Percentiles rank a stretch among this genome's conserved stretches.
phyloP scores from a whole-genome alignment of 2,888 invertebrate genomes.

The Pasiphila rectangulata region DNA sequence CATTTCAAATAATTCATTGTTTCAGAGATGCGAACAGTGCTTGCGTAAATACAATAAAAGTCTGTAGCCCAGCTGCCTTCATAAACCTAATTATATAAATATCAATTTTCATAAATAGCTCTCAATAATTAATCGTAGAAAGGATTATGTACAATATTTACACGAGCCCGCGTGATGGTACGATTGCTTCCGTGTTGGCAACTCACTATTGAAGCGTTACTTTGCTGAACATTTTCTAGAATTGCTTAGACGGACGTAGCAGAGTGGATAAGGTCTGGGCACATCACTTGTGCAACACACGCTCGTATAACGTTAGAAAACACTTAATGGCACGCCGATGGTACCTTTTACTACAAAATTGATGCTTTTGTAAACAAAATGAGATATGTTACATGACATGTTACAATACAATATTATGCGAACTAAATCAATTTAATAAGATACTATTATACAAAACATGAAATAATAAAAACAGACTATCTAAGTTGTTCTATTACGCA shows the following conservation, averaged over 20 bases:
- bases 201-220: background rate
- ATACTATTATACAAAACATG: constrained; percentile 7
- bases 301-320: too few species aligned
- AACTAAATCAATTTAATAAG: constrained; percentile 7
- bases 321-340: too few species aligned
- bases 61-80: too few species aligned
- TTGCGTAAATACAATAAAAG: too few species aligned
- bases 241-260: background rate
- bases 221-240: background rate
- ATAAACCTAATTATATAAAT: background rate
- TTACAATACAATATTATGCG: constrained; percentile 2
- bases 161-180: background rate
- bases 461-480: constrained; percentile 1
- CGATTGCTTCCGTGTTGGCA: too few species aligned
- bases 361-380: constrained; percentile 6
- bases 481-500: constrained; percentile 1
- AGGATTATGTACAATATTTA: constrained; percentile 22
- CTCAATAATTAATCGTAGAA: constrained; percentile 7
- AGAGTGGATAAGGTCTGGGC: too few species aligned
- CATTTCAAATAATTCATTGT: too few species aligned
- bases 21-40: too few species aligned
- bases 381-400: constrained; percentile 2
- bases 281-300: too few species aligned
- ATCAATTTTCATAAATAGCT: background rate
- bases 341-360: background rate